Evolutionary conservation across 2,113 vertebrate species (phyloP).

Genomic region (Anolis carolinensis): DNA sequence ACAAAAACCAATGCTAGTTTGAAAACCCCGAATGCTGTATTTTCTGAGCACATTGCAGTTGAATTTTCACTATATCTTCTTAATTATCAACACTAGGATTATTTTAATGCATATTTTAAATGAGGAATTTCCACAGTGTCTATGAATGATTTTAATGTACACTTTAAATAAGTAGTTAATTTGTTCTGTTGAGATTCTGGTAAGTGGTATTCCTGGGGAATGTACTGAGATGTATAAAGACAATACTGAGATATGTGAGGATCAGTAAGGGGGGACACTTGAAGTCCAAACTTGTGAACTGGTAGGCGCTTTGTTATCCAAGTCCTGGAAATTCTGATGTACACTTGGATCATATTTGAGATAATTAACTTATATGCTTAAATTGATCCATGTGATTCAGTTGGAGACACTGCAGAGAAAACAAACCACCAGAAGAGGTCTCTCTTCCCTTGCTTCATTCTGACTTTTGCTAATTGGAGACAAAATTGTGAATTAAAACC

Average conservation of each 20-base stretch:
- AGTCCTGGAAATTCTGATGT: neutral
- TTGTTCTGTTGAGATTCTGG: neutral
- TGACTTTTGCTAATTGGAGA: neutral
- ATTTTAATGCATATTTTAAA: neutral
- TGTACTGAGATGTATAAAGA: neutral
- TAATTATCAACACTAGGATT: neutral
- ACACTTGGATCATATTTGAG: neutral
- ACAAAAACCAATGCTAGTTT: neutral
- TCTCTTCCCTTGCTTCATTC: slow-evolving; percentile 61
- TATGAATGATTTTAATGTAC: no score
- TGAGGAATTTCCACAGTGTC: neutral
- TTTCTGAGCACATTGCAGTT: neutral
- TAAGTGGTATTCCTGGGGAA: neutral
- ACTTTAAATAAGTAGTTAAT: neutral
- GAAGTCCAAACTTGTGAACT: neutral
- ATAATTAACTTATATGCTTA: neutral
- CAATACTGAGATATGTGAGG: neutral
- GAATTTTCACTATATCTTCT: neutral
- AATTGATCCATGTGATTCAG: neutral
- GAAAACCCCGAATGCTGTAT: neutral
- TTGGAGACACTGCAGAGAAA: slow-evolving; percentile 46
- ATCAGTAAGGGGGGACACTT: no score
- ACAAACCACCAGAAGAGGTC: slow-evolving; percentile 68
- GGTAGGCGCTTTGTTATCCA: neutral
- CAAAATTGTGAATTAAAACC: neutral